phyloP scores from a whole-genome alignment of 2,113 vertebrate species.

The Macrotis lagotis region DNA sequence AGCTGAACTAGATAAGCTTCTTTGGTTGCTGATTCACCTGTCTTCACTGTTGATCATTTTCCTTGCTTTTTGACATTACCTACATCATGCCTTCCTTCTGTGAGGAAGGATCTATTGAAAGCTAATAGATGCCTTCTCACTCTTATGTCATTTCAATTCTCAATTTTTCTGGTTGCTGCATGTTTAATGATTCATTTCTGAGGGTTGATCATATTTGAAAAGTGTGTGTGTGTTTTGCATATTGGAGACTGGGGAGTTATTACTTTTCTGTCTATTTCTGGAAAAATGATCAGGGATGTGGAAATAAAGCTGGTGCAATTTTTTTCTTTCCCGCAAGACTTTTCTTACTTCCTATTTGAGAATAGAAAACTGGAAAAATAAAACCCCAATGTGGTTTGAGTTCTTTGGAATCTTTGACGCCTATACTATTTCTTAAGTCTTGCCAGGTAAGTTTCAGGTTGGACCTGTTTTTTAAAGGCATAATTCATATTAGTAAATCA shows the following conservation, averaged over 20 bases:
- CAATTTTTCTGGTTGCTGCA: background rate
- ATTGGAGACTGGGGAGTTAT: background rate
- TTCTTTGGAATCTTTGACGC: background rate
- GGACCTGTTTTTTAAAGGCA: slow-evolving; percentile 60
- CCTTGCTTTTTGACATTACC: background rate
- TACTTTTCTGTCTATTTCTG: slow-evolving; percentile 30
- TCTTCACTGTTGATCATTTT: background rate
- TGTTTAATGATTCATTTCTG: slow-evolving; percentile 40
- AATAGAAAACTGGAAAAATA: slow-evolving; percentile 22
- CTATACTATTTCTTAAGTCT: slow-evolving; percentile 39
- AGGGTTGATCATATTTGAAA: slow-evolving; percentile 16
- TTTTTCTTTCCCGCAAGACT: background rate
- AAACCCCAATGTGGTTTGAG: background rate
- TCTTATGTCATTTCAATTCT: background rate
- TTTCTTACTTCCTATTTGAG: background rate
- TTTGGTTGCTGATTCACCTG: background rate
- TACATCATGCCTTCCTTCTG: background rate
- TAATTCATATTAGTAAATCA: slow-evolving; percentile 73
- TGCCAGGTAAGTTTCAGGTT: slow-evolving; percentile 61
- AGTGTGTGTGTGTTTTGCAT: slow-evolving; percentile 25
- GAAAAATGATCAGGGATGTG: background rate
- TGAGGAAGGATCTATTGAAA: slow-evolving; percentile 30
- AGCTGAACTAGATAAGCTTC: background rate
- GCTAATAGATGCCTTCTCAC: background rate
- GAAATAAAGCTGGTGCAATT: background rate